Conservation (phyloP, 2,113 vertebrate species). For the Hemichromis elongatus region DNA sequence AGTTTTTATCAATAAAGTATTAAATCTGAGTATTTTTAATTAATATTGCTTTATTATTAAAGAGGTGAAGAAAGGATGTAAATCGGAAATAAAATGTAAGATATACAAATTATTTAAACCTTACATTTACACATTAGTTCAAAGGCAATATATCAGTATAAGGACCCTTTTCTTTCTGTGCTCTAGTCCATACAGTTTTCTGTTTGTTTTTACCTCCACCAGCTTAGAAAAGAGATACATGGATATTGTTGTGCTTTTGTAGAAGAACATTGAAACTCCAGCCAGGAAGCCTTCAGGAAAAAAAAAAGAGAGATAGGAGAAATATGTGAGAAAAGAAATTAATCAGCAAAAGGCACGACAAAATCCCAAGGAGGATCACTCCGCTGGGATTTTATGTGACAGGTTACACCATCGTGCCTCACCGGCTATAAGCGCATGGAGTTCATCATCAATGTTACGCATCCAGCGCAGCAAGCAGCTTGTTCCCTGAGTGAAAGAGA, state of each 20-base stretch:
- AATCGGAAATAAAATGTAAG: too few species aligned
- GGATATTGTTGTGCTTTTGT: slow-evolving; percentile 97
- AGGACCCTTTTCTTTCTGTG: not conserved
- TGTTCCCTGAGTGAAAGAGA: slow-evolving; percentile 76
- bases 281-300: slow-evolving; percentile 85
- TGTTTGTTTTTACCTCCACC: slow-evolving; percentile 84
- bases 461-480: slow-evolving; percentile 96
- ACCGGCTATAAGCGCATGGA: slow-evolving; percentile 96
- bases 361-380: not conserved
- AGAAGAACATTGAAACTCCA: slow-evolving; percentile 98
- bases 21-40: not conserved
- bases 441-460: slow-evolving; percentile 92
- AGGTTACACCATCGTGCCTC: slow-evolving; percentile 25
- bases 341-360: not conserved
- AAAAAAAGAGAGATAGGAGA: not conserved
- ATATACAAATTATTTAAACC: not conserved
- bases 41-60: not conserved
- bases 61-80: too few species aligned
- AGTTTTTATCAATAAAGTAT: not conserved
- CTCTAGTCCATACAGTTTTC: not conserved
- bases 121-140: not conserved
- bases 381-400: not conserved
- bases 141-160: not conserved
- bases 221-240: slow-evolving; percentile 98
- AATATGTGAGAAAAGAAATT: not conserved